Evolutionary conservation across 1,140 invertebrate genomes (phyloP).

Genomic region (Steinernema feltiae): DNA sequence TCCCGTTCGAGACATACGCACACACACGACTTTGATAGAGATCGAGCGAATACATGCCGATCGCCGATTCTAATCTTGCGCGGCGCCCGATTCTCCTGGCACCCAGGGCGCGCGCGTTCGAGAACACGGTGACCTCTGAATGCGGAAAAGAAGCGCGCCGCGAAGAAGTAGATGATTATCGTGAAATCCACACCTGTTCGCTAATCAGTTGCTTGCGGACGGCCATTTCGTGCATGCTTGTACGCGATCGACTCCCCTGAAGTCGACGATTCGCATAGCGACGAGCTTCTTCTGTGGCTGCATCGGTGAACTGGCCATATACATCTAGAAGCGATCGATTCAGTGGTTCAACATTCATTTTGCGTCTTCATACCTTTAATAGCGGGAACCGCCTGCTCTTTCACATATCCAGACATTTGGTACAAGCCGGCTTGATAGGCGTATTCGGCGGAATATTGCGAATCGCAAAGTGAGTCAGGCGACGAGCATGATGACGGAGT

Average conservation of each 20-base stretch:
- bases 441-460: neutral
- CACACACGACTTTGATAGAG: neutral
- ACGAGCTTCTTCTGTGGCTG: neutral
- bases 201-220: conserved; percentile 55
- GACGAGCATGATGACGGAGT: neutral
- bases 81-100: neutral
- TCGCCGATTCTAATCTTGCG: conserved; percentile 19
- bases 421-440: neutral
- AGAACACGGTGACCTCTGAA: conserved; percentile 14
- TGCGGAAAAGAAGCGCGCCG: conserved; percentile 15
- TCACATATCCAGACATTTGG: neutral
- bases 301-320: neutral
- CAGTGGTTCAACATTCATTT: too few relatives aligned
- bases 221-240: conserved; percentile 58
- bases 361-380: conserved; percentile 5
- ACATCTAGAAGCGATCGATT: neutral
- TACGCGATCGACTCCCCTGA: conserved; percentile 26
- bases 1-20: neutral
- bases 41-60: neutral
- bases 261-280: neutral
- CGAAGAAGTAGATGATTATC: neutral
- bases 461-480: neutral
- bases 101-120: neutral
- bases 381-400: neutral
- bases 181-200: conserved; percentile 43